Evolutionary conservation across 2,113 vertebrate species (phyloP).

Genomic region (Calypte anna): DNA sequence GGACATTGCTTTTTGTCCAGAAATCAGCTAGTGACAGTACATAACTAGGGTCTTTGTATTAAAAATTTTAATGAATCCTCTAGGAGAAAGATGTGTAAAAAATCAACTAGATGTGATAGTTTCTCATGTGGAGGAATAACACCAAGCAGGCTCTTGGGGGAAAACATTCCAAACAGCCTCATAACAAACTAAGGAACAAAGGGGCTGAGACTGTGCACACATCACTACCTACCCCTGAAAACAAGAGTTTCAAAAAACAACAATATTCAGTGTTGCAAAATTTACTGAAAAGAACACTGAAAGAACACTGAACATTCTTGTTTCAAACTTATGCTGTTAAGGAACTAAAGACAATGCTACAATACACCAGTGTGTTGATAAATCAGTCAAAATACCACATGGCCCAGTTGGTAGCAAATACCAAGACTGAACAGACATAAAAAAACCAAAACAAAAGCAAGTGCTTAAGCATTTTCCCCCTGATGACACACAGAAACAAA

Average conservation of each 20-base stretch:
- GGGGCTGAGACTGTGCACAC: accelerated
- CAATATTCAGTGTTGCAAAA: accelerated
- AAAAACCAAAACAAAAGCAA: background rate
- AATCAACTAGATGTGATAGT: background rate
- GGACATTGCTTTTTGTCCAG: slow-evolving; percentile 47
- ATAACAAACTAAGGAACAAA: background rate
- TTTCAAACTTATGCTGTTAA: background rate
- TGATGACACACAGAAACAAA: background rate
- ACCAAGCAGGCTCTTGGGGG: accelerated
- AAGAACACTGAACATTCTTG: background rate
- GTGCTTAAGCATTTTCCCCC: background rate
- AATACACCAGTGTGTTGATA: background rate
- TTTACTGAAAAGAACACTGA: background rate
- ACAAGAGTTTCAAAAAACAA: background rate
- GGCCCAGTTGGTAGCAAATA: background rate
- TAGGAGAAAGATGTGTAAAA: background rate
- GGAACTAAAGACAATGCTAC: background rate
- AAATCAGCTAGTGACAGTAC: background rate
- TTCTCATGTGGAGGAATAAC: background rate
- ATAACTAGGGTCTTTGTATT: background rate
- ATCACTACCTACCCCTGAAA: background rate
- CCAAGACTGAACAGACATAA: background rate
- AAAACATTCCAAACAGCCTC: background rate
- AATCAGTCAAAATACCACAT: background rate
- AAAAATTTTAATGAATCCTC: background rate